Evolutionary conservation across 2,888 invertebrate genomes (phyloP), one percentile per base, ranked within the genome.

Genomic region (Catotricha subobsoleta): DNA sequence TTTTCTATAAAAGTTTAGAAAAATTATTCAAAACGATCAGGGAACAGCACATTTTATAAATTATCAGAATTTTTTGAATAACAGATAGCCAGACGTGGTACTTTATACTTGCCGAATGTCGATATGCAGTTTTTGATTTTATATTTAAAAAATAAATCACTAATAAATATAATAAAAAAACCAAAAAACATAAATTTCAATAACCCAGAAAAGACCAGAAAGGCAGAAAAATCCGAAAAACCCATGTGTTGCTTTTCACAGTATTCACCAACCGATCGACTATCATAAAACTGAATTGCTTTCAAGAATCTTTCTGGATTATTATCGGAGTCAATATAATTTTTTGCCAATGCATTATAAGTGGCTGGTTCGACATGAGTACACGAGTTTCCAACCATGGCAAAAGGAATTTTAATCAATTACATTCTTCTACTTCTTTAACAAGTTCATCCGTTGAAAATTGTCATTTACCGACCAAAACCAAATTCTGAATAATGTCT

Each of bases 221-320:
- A n/a, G n/a, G n/a, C n/a, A 13, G 98, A 95, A 20, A 98, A 90
- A 66, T 97, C 98, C 7, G 98, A 97, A 49, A 97, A 71, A 67
- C 99, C 98, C 2, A 98, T 98, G 67, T 99, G 97, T 52, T 98
- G 80, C 66, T 98, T 98, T 65, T 99, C 98, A 65, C 98, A 99
- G 66, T 99, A 98, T 52, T 95, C 88, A 2, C 98, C 88, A 9
- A 90, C 88, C 2, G 95, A 94, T 52, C 86, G 76, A 44, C 94
- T 94, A 62, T 98, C 98, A 65, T 98, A 98, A 72, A 76, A 79
- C 60, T 79, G 79, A 55, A 80, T 80, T 57, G 78, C 79, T 54
- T 76, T 88, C 43, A 95, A 72, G 69, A 91, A 97, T 52, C 97
- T 69, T 59, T 99, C 98, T 0, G 98, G 94, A 62, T 98, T 98